Evolutionary conservation across 2,888 invertebrate species (phyloP), one percentile per base, ranked within the genome.

Genomic region (Caenorhabditis uteleia): DNA sequence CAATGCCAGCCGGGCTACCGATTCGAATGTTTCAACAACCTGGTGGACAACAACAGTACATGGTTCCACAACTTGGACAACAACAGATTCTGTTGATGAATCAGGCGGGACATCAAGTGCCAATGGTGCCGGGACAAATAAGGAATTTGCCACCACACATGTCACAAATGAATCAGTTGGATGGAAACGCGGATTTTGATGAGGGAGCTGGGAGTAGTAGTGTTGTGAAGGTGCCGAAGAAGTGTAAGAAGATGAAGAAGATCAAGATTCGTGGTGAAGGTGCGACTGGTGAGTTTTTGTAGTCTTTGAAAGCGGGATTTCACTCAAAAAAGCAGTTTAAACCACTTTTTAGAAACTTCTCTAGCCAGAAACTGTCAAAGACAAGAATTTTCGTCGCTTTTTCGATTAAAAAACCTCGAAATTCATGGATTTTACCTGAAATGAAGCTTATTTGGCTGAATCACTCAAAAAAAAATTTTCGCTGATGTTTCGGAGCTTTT

Each of bases 141-240:
- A n/a, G n/a, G n/a, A n/a, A n/a, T n/a, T n/a, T n/a, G 18, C 62
- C 45, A 33, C 56, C 40, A 8, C 60, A 66, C 34, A 40, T 49
- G 14, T 54, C 51, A 18, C 61, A 68, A 43, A 54, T 77, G 33
- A 70, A 67, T 26, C 77, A 77, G 48, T 42, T 77, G 49, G 77
- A 76, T 43, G 77, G 77, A 14, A 61, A 68, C 36, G 61, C 49
- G 12, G 75, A 38, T 18, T 36, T 57, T 14, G 45, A 50, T n/a
- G 54, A 27, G 3, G 39, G 45, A 8, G 55, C 45, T 12, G 38
- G 36, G 34, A 39, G 53, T 16, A 51, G 34, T 23, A 46, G 53
- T 23, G 36, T 23, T 10, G 25, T 25, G 40, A 6, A 40, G 25
- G 5, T 40, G 21, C 4, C 33, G 21, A 33, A 45, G 10, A 34